Evolutionary conservation across 2,888 invertebrate species (phyloP), one percentile per base, ranked within the genome.

Genomic region (Troglohyphantes excavatus): DNA sequence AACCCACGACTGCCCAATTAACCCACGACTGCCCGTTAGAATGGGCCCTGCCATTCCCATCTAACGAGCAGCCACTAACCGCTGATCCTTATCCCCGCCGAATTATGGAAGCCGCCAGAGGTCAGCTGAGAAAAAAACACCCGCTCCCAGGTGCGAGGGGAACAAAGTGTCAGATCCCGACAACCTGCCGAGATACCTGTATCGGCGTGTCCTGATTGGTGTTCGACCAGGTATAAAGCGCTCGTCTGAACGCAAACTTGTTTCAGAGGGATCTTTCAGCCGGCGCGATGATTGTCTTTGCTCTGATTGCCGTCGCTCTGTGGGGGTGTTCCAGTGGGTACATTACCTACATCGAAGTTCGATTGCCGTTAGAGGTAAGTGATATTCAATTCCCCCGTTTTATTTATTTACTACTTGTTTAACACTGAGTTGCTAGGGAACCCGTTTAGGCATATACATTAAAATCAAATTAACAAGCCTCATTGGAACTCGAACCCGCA

Each of bases 291-390:
- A 83, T 73, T 43, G 43, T 65, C 9, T 63, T 61, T 27, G 5
- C 65, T 17, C 11, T 83, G 2, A 19, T 39, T 23, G 17, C 43
- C 26, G 43, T 63, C 19, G 23, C 65, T 0, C 72, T 82, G 26
- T 83, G 72, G 63, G 33, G 19, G 6, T 5, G 27, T 0, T 39
- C 67, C 7, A 33, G 67, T 11, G 84, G 81, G 33, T 88, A 91
- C 63, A 91, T 92, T 19, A 92, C 91, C 19, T 92, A 91, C 29
- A 92, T 92, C 17, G 92, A 92, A 89, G 90, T 90, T 13, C 86
- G 90, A 26, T 75, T 90, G 21, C 91, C 91, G 17, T 63, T 92
- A 11, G 79, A 83, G 67, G 92, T 91, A 83, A 91, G 90, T 67
- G 6, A 19, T n/a, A 7, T n/a, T 81, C n/a, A n/a, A n/a, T n/a